Evolutionary conservation across 2,797 vertebrate species (phyloP).

Genomic region (Aselliscus stoliczkanus): DNA sequence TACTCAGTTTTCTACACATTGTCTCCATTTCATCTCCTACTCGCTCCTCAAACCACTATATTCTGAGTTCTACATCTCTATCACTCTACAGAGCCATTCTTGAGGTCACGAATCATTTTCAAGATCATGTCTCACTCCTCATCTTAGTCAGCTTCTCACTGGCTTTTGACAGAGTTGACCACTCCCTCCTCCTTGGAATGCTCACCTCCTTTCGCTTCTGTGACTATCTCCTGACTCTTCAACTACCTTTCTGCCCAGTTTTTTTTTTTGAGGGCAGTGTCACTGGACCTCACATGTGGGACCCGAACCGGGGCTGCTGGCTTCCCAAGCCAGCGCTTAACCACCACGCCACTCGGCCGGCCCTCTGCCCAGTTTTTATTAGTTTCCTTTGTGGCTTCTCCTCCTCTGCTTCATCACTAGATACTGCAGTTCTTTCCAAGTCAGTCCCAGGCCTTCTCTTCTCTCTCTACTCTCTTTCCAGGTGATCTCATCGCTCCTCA

Average conservation of each 20-base stretch:
- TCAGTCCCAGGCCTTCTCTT: neutral
- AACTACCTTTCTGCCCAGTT: neutral
- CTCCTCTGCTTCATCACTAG: neutral
- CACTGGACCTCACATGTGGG: too few relatives aligned
- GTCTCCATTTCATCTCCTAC: neutral
- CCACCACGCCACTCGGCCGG: too few relatives aligned
- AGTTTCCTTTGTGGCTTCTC: neutral
- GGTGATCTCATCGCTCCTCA: neutral
- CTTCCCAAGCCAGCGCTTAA: too few relatives aligned
- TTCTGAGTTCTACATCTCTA: neutral
- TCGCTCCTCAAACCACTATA: neutral
- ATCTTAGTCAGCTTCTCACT: neutral
- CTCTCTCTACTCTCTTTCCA: neutral
- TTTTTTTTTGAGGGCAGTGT: too few relatives aligned
- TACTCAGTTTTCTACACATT: neutral
- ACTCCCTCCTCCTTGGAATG: neutral
- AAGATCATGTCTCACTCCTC: neutral
- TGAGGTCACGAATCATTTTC: neutral
- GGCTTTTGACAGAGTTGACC: neutral
- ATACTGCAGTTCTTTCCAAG: neutral
- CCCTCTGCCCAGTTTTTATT: neutral
- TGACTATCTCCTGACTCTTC: neutral
- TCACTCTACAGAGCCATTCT: neutral
- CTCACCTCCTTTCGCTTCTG: neutral
- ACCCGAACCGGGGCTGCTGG: too few relatives aligned